Evolutionary conservation across 2,113 vertebrate genomes (phyloP), one percentile per base, ranked within the genome.

Genomic region (Mesitornis unicolor): DNA sequence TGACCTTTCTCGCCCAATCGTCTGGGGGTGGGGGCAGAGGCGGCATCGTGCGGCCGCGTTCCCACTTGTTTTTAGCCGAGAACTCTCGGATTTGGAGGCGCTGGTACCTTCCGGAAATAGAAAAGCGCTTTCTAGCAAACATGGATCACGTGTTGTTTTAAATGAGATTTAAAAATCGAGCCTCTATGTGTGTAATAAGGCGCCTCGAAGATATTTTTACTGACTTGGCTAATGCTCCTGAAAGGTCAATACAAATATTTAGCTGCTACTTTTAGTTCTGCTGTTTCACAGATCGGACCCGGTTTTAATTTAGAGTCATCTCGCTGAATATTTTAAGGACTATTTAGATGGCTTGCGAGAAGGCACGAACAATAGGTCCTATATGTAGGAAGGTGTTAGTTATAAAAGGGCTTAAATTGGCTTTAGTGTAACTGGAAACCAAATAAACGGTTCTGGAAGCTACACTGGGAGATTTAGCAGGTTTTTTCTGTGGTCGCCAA

Each of bases 1-100:
- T 98, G 98, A 98, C 98, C 98, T 98, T 98, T 98, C 97, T 77
- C 93, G 98, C 87, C 76, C 73, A 88, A 85, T 90, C 94, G 43
- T 33, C 7, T 19, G 84, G 60, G 84, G 73, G 59, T 14, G 75
- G 83, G 93, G 96, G 93, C 89, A 94, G 85, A 96, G 97, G 97
- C 83, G 97, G 95, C 96, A 83, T 92, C 95, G 89, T 87, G 93
- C 96, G 93, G 22, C 92, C 28, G 22, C 88, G 26, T 91, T 96
- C 84, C 94, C 86, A 67, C 96, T 94, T 89, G 85, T 87, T 98
- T n/a, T 93, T 92, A 86, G 89, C 94, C 74, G 94, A 54, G 26
- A 80, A 53, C 91, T 97, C 97, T 84, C 85, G 31, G 92, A 73
- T 97, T 93, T 81, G 93, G 84, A 90, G 89, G 77, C 45, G 89